Conservation (phyloP, 2,113 vertebrate genomes). For the Machaerirhynchus nigripectus region DNA sequence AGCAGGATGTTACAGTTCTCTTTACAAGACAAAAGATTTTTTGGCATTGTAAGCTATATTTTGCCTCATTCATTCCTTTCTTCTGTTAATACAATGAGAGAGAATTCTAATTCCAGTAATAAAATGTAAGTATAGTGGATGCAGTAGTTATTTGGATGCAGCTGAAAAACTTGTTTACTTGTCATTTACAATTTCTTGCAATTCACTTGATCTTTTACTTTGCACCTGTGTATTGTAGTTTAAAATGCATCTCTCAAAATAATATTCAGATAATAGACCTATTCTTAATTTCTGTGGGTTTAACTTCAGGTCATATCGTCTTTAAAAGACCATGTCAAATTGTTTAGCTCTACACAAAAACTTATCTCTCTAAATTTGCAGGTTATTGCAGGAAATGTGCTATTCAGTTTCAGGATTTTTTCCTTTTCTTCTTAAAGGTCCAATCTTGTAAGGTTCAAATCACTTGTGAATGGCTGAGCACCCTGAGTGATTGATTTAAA, state of each 20-base stretch:
- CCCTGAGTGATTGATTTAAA: slow-evolving; percentile 9
- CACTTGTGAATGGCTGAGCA: slow-evolving; percentile 19
- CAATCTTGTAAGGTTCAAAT: background rate
- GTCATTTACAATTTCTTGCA: background rate
- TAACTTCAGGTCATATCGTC: background rate
- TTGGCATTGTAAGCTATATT: background rate
- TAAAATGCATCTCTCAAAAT: slow-evolving; percentile 33
- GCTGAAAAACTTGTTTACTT: slow-evolving; percentile 30
- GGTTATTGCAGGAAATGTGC: slow-evolving; percentile 29
- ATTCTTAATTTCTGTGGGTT: slow-evolving; percentile 30
- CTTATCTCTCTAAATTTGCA: slow-evolving; percentile 15
- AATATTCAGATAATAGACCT: slow-evolving; percentile 32
- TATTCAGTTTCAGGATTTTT: slow-evolving; percentile 4
- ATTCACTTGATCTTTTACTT: slow-evolving; percentile 30
- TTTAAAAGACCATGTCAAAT: slow-evolving; percentile 47
- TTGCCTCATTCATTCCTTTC: background rate
- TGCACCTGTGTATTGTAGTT: slow-evolving; percentile 20
- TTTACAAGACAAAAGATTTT: slow-evolving; percentile 1
- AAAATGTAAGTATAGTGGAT: slow-evolving; percentile 5
- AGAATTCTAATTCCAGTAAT: slow-evolving; percentile 23
- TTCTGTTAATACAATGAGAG: background rate
- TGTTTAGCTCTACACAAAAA: slow-evolving; percentile 42
- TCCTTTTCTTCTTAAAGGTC: background rate
- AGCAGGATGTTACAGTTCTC: background rate
- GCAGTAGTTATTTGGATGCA: slow-evolving; percentile 7